A percentile compares a stretch with the other conserved stretches of the same genome.
phyloP scores from a whole-genome alignment of 1,140 invertebrate species.

The Watersipora subatra region DNA sequence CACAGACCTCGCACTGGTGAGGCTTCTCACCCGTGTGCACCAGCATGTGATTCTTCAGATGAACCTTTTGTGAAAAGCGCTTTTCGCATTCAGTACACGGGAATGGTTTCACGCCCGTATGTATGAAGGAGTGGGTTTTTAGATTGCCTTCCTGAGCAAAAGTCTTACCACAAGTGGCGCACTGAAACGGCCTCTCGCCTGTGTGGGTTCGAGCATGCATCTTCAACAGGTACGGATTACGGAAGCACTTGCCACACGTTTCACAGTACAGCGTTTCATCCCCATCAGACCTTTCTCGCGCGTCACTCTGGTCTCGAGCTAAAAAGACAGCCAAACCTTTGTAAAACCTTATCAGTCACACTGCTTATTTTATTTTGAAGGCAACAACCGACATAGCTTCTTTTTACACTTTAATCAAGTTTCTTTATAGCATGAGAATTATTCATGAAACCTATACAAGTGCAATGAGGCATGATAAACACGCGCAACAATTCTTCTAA shows the following conservation, averaged over 20 bases:
- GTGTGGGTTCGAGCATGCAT: conserved; percentile 46
- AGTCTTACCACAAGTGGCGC: conserved; percentile 53
- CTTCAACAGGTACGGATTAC: conserved; percentile 31
- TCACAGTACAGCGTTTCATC: no score
- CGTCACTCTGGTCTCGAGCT: no score
- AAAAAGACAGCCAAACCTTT: no score
- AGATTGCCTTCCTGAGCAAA: conserved; percentile 57
- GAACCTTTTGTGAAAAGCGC: conserved; percentile 28
- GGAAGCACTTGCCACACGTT: background rate
- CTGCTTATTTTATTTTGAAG: no score
- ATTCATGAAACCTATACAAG: no score
- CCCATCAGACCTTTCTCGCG: no score
- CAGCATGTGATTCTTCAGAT: conserved; percentile 28
- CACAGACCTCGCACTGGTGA: conserved; percentile 27
- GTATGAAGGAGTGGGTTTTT: conserved; percentile 15
- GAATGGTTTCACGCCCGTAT: conserved; percentile 37
- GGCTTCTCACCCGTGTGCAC: conserved; percentile 69
- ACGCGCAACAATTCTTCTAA: no score
- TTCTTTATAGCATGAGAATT: no score
- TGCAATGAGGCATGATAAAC: no score
- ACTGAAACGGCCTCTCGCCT: conserved; percentile 59
- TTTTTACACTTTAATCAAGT: no score
- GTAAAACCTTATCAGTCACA: no score
- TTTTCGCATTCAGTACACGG: conserved; percentile 42
- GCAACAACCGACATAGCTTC: no score